Evolutionary conservation across 2,888 invertebrate genomes (phyloP), one percentile per base, ranked within the genome.

Genomic region (Acrobeloides nanus): DNA sequence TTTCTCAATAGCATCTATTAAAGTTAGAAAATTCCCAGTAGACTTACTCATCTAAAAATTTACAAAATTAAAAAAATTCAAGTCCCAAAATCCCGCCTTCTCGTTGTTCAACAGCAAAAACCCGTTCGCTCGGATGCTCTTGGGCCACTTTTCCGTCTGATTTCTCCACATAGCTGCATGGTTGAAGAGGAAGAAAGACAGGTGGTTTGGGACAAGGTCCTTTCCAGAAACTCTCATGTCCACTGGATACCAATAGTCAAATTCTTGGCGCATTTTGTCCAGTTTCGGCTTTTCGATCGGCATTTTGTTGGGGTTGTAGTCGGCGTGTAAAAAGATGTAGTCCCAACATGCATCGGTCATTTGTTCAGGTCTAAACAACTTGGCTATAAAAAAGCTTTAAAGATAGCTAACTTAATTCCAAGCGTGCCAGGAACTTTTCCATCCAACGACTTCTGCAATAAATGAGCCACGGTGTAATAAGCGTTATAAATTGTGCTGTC

Each of bases 401-500:
- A 26, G 12, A 43, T 10, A 43, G 54, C 69, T 57, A 45, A 79
- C 76, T 66, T 75, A 54, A 81, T 79, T 32, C 74, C 75, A 23
- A 76, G 65, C 1, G 77, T 75, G 17, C 78, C 76, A 7, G 42
- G 3, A 38, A 18, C 43, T 6, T 46, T 62, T 27, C 78, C 78
- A 61, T 77, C 74, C 58, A 89, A 86, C 0, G 84, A 82, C n/a
- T n/a, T n/a, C 79, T 95, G 95, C 34, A 99, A 76, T 47, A 90
- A 81, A 78, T 99, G 95, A 0, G 86, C 82, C 3, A 99, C 61
- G 0, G 97, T 92, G 75, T 93, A 93, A 75, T 87, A 93, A 0
- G 95, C 89, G 82, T 88, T 97, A 76, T 99, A 95, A 69, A 99
- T 93, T 0, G 95, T 95, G 0, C 97, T 97, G 77, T 99, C 97